phyloP scores from a whole-genome alignment of 2,888 invertebrate genomes.

The Phytoseiulus persimilis region DNA sequence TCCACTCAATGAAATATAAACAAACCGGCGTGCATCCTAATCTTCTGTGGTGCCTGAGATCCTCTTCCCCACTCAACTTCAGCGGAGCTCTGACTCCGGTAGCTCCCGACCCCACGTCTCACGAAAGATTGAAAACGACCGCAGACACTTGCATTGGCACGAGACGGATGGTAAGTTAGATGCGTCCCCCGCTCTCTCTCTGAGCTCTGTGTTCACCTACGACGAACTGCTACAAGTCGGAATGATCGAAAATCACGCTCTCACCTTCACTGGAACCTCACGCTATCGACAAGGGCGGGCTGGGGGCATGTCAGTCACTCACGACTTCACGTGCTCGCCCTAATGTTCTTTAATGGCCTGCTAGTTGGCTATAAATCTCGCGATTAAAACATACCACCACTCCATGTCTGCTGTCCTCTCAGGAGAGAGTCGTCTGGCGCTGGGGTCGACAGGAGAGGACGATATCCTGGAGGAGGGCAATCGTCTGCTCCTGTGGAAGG shows the following conservation, averaged over 20 bases:
- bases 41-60: background rate
- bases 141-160: background rate
- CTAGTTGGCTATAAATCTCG: constrained; percentile 38
- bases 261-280: background rate
- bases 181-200: constrained; percentile 5
- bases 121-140: background rate
- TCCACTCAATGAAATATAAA: background rate
- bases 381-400: constrained; percentile 37
- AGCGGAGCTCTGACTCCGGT: background rate
- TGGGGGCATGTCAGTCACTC: constrained; percentile 30
- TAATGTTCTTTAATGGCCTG: constrained; percentile 33
- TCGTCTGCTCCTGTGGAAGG: background rate
- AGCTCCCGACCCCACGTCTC: background rate
- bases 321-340: constrained; percentile 9
- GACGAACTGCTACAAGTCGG: background rate
- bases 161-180: background rate
- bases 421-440: background rate
- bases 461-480: background rate
- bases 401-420: constrained; percentile 17
- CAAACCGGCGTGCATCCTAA: background rate
- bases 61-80: background rate
- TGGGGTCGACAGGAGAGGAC: constrained; percentile 11
- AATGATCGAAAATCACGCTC: background rate
- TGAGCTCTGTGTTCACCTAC: background rate
- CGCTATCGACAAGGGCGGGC: background rate